phyloP scores from a whole-genome alignment of 2,113 vertebrate genomes.

The Caloenas nicobarica region DNA sequence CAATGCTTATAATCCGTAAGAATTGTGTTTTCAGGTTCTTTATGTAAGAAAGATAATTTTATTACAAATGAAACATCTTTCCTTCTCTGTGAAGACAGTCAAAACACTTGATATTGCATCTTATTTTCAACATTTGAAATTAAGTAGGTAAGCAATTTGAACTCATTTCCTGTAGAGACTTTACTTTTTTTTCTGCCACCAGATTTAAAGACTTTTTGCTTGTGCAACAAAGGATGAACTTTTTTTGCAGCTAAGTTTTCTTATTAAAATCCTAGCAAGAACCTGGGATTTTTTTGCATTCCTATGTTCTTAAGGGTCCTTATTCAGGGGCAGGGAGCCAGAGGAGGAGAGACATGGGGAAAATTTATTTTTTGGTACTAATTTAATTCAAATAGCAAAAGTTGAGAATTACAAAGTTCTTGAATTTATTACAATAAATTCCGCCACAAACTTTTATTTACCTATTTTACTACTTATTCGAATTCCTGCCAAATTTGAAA shows the following conservation, averaged over 20 bases:
- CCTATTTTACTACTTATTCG: constrained; percentile 14
- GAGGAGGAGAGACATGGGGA: too few species aligned
- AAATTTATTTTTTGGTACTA: background rate
- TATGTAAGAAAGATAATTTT: background rate
- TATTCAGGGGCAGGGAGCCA: background rate
- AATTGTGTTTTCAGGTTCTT: background rate
- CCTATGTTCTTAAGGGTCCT: background rate
- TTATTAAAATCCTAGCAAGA: background rate
- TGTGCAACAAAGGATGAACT: background rate
- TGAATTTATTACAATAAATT: constrained; percentile 46
- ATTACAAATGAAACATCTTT: background rate
- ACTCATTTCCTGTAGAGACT: background rate
- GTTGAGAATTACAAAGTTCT: background rate
- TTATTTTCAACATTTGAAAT: background rate
- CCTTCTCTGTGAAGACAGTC: background rate
- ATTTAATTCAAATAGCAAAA: background rate
- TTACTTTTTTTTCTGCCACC: background rate
- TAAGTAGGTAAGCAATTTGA: background rate
- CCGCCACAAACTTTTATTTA: constrained; percentile 31
- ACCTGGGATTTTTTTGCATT: background rate
- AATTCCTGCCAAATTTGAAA: constrained; percentile 61
- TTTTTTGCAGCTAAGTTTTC: background rate
- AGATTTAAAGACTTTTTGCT: background rate
- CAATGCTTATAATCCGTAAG: constrained; percentile 4
- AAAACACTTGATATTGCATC: background rate